phyloP scores from a whole-genome alignment of 2,888 invertebrate genomes.

The Lacanobia oleracea region DNA sequence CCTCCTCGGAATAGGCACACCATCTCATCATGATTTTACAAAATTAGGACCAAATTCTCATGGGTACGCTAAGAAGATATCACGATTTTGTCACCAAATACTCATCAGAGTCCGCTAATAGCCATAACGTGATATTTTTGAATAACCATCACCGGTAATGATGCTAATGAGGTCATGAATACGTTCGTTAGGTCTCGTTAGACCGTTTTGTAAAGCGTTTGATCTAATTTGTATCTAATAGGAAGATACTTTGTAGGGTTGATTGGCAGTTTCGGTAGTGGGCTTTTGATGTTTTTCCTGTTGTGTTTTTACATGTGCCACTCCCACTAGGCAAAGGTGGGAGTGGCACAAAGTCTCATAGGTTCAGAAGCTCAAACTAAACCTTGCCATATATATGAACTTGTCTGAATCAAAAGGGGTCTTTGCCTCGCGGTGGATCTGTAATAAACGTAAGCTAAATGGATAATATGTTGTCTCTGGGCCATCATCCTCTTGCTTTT shows the following conservation, averaged over 20 bases:
- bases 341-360: no score
- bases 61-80: slow-evolving; percentile 37
- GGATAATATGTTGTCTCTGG: no score
- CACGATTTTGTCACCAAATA: slow-evolving; percentile 49
- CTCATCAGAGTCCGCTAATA: slow-evolving; percentile 30
- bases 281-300: background rate
- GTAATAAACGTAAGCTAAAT: no score
- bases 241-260: slow-evolving; percentile 35
- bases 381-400: no score
- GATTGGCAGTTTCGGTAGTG: slow-evolving; percentile 6
- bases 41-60: slow-evolving; percentile 17
- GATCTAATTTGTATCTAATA: slow-evolving; percentile 19
- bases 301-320: no score
- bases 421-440: no score
- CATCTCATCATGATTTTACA: slow-evolving; percentile 14
- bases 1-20: slow-evolving; percentile 3
- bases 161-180: slow-evolving; percentile 38
- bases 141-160: slow-evolving; percentile 18
- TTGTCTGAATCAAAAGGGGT: no score
- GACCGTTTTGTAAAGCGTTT: slow-evolving; percentile 8
- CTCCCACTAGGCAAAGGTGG: no score
- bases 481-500: no score
- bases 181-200: slow-evolving; percentile 28
- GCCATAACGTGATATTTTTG: slow-evolving; percentile 25
- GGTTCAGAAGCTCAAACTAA: no score